These are phyloP conservation scores for Temnothorax ravouxi DNA, from an alignment of 2,888 invertebrate genomes.

Conservation along the genomic window DNA sequence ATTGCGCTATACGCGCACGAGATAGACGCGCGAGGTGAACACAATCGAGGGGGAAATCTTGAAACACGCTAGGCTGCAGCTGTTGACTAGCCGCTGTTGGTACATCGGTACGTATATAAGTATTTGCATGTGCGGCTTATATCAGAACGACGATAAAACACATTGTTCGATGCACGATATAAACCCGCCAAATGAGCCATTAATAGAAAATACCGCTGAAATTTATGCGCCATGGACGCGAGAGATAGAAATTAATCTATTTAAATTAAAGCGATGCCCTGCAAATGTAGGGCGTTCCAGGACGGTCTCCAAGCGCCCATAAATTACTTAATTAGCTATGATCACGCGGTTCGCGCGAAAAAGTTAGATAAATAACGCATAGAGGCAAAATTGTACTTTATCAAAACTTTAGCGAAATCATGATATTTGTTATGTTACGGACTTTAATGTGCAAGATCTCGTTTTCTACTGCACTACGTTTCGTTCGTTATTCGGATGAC, in stretches of 20 bases:
- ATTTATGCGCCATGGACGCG: background rate
- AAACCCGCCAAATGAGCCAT: conserved; percentile 53
- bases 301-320: conserved; percentile 16
- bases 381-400: conserved; percentile 1
- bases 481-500: background rate
- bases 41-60: conserved; percentile 36
- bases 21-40: background rate
- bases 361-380: conserved; percentile 43
- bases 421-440: background rate
- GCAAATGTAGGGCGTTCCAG: conserved; percentile 21
- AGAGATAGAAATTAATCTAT: conserved; percentile 32
- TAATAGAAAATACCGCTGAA: conserved; percentile 48
- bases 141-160: conserved; percentile 41
- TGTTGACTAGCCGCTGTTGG: conserved; percentile 31
- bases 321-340: conserved; percentile 44
- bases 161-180: conserved; percentile 29
- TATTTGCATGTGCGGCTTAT: conserved; percentile 11
- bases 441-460: background rate
- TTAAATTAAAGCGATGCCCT: conserved; percentile 40
- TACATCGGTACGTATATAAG: conserved; percentile 10
- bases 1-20: background rate
- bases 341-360: conserved; percentile 31
- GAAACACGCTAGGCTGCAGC: conserved; percentile 51
- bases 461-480: background rate
- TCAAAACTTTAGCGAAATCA: conserved; percentile 19